Evolutionary conservation across 2,797 vertebrate genomes (phyloP).

Genomic region (Cygnus olor): DNA sequence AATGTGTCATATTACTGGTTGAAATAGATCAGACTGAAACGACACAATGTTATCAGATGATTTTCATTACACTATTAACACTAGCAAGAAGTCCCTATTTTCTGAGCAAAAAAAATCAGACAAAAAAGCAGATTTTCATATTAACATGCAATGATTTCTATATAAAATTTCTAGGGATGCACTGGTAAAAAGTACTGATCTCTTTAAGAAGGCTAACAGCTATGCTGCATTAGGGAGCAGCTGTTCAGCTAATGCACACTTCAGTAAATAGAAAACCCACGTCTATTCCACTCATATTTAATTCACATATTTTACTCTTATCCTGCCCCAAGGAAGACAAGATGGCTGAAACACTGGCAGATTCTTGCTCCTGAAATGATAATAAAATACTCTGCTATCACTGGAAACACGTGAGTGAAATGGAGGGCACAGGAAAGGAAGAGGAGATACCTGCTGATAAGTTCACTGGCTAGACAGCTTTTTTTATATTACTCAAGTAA

Average conservation of each 20-base stretch:
- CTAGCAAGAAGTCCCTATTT: background rate
- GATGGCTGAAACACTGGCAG: constrained; percentile 53
- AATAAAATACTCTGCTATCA: constrained; percentile 66
- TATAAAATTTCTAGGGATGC: background rate
- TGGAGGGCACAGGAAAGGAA: background rate
- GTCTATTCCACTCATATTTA: constrained; percentile 42
- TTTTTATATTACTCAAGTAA: constrained; percentile 18
- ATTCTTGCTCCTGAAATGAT: constrained; percentile 52
- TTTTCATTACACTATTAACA: background rate
- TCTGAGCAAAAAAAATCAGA: background rate
- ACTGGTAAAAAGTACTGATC: constrained; percentile 5
- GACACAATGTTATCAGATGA: background rate
- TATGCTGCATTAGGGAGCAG: background rate
- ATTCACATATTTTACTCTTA: constrained; percentile 62
- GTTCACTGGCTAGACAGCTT: background rate
- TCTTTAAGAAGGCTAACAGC: constrained; percentile 33
- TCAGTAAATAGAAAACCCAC: background rate
- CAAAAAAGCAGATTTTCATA: background rate
- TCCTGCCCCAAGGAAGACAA: constrained; percentile 48
- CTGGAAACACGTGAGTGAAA: constrained; percentile 4
- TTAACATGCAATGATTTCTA: background rate
- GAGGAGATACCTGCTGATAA: background rate
- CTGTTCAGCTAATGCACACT: background rate
- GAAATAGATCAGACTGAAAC: background rate
- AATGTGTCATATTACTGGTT: background rate